These are phyloP conservation scores for Tridacna gigas DNA, from an alignment of 2,888 invertebrate species.

Conservation along the genomic window DNA sequence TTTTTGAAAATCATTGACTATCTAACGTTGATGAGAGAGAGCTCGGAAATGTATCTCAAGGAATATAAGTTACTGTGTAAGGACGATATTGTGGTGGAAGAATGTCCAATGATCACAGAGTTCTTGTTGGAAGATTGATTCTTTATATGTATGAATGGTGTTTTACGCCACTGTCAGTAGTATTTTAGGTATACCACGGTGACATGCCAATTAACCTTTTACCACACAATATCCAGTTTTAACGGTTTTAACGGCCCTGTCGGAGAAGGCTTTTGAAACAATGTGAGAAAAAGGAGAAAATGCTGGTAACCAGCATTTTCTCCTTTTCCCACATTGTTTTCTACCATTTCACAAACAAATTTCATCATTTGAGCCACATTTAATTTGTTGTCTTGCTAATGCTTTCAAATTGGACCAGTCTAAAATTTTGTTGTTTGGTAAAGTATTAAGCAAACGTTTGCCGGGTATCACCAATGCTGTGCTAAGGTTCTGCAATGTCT, in stretches of 20 bases:
- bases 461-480: no score
- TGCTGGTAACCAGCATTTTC: not conserved
- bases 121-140: slow-evolving; percentile 56
- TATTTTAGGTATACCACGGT: no score
- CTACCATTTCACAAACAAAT: not conserved
- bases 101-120: slow-evolving; percentile 60
- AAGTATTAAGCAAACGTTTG: no score
- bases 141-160: not conserved
- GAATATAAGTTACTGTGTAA: slow-evolving; percentile 59
- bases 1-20: slow-evolving; percentile 51
- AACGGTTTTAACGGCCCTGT: no score
- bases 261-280: not conserved
- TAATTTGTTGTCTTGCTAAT: not conserved
- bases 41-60: slow-evolving; percentile 48
- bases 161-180: no score
- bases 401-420: not conserved
- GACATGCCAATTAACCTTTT: no score
- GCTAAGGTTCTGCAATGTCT: no score
- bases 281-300: not conserved
- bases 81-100: slow-evolving; percentile 54
- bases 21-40: slow-evolving; percentile 46
- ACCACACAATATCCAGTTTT: no score
- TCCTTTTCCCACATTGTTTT: not conserved
- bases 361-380: not conserved
- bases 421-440: not conserved